Evolutionary conservation across 2,888 invertebrate genomes (phyloP).

Genomic region (Machimus atricapillus): DNA sequence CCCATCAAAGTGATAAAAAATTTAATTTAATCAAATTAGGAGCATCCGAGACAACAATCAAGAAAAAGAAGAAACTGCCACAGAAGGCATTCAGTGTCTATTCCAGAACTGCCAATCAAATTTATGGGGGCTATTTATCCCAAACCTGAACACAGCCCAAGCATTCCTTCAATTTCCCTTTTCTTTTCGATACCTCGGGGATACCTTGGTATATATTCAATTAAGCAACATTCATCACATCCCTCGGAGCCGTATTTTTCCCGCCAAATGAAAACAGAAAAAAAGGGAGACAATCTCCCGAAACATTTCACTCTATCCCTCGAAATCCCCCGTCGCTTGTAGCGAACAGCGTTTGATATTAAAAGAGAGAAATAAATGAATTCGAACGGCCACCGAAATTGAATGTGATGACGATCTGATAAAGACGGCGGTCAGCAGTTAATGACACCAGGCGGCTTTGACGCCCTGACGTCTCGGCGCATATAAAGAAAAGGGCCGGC

Average conservation of each 20-base stretch:
- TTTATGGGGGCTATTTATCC: not conserved
- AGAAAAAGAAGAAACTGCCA: not conserved
- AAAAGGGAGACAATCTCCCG: not conserved
- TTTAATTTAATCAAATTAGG: not conserved
- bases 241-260: not conserved
- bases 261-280: not conserved
- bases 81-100: not conserved
- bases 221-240: constrained; percentile 20
- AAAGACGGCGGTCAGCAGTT: constrained; percentile 21
- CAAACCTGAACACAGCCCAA: not conserved
- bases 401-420: constrained; percentile 14
- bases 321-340: not conserved
- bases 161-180: not conserved
- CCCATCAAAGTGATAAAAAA: not conserved
- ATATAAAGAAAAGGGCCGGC: not conserved
- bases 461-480: constrained; percentile 30
- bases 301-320: constrained; percentile 17
- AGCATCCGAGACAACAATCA: not conserved
- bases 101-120: constrained; percentile 3
- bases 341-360: not conserved
- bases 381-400: constrained; percentile 18
- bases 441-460: constrained; percentile 16
- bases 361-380: not conserved
- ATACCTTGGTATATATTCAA: not conserved
- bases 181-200: not conserved